A percentile compares a stretch with the other conserved stretches of the same genome.
Evolutionary conservation across 1,140 invertebrate species (phyloP).

Genomic region (Tetramorium simillimum): DNA sequence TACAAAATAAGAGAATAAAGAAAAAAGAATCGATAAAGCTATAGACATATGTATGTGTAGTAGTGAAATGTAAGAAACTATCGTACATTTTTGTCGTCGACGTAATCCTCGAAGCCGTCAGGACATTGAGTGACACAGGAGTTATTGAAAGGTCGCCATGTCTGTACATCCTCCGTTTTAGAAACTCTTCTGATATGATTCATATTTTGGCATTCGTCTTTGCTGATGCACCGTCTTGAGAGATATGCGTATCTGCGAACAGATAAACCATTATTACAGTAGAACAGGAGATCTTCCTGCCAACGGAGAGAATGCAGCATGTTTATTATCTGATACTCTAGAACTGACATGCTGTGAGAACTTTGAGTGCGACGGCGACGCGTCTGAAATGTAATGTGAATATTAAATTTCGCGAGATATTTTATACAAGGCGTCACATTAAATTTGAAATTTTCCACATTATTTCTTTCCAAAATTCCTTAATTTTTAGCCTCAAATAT

Average conservation of each 20-base stretch:
- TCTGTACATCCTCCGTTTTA: constrained; percentile 55
- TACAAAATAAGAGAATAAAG: not conserved
- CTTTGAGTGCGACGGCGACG: not conserved
- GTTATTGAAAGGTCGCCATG: constrained; percentile 82
- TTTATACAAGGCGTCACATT: not conserved
- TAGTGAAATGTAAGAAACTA: not conserved
- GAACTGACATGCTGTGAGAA: not conserved
- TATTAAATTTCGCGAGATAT: not conserved
- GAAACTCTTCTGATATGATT: constrained; percentile 66
- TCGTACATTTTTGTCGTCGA: constrained; percentile 73
- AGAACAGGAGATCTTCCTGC: not conserved
- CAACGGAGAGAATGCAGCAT: not conserved
- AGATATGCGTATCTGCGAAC: constrained; percentile 81
- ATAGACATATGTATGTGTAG: not conserved
- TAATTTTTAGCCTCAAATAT: not conserved
- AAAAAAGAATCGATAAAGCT: not conserved
- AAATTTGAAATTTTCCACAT: not conserved
- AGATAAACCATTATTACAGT: not conserved
- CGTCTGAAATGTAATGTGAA: not conserved
- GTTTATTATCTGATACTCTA: not conserved
- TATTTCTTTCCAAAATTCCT: not conserved
- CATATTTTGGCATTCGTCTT: constrained; percentile 84
- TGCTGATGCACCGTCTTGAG: constrained; percentile 86
- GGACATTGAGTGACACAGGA: constrained; percentile 87
- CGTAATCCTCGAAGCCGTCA: constrained; percentile 81